Evolutionary conservation across 1,140 invertebrate genomes (phyloP), one percentile per base, ranked within the genome.

Genomic region (Atta colombica): DNA sequence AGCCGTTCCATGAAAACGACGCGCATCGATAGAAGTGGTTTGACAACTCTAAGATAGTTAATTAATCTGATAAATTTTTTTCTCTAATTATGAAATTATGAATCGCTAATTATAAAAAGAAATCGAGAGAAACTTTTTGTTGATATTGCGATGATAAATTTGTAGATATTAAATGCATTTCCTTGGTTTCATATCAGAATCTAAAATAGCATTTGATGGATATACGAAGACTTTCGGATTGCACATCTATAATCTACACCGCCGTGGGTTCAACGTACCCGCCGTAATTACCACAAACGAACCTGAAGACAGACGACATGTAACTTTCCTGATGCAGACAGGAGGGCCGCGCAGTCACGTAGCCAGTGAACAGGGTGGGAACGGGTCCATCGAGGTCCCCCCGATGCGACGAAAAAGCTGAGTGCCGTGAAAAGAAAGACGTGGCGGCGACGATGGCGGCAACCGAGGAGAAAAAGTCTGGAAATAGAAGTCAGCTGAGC

Each of bases 281-380:
- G 51, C 6, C 55, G 88, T 92, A 93, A 91, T 91, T 91, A 91
- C 90, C 89, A 90, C 90, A 91, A 92, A 93, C 90, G 86, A 92
- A 90, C 88, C 71, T 66, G 87, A 90, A 90, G 89, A 90, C 86
- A 63, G 75, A 88, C 85, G 88, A 90, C 86, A 90, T 86, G 89
- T 88, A 90, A 71, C 65, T 49, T 63, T 60, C 28, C 45, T 35
- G 87, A 53, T 75, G 68, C 21, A 65, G 71, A 74, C 82, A 77
- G 69, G 61, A 72, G 86, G 69, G 49, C 72, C 77, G 82, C 58
- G 61, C 69, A 75, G 88, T 90, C 89, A 90, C 89, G 89, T 90
- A 88, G 89, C 80, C 55, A 68, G 45, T 61, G 75, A 90, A 88
- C 86, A 86, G 89, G 89, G 89, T 88, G 86, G 89, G 81, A 90